These are phyloP conservation scores for Drosophila demipolita DNA, from an alignment of 2,888 invertebrate genomes.

Conservation along the genomic window DNA sequence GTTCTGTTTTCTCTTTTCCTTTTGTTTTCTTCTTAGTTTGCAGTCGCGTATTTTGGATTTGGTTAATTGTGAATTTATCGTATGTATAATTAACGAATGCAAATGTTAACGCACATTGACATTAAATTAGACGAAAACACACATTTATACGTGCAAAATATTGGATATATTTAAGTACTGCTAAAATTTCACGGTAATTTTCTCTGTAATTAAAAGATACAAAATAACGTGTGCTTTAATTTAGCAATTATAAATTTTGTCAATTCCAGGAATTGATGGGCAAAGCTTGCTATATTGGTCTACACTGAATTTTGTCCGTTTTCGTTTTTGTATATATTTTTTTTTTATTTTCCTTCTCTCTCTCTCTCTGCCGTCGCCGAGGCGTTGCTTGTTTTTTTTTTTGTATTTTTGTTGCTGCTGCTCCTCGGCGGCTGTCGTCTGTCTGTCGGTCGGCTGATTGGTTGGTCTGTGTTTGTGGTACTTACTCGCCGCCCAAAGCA, in stretches of 20 bases:
- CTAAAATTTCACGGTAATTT: constrained; percentile 78
- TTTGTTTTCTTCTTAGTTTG: constrained; percentile 11
- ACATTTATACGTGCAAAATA: constrained; percentile 62
- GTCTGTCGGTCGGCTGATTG: constrained; percentile 36
- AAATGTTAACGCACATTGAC: constrained; percentile 57
- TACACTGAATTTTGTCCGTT: constrained; percentile 17
- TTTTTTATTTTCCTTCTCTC: constrained; percentile 9
- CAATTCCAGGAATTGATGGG: constrained; percentile 48
- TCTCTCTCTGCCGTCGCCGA: constrained; percentile 25
- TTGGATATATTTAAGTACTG: constrained; percentile 64
- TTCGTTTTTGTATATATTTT: constrained; percentile 2
- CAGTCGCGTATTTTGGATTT: constrained; percentile 21
- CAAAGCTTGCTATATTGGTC: constrained; percentile 60
- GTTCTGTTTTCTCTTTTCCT: constrained; percentile 5
- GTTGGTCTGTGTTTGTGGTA: constrained; percentile 27
- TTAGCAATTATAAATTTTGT: constrained; percentile 68
- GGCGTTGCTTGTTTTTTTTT: constrained; percentile 73
- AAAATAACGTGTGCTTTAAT: constrained; percentile 65
- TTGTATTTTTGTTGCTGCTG: constrained; percentile 36
- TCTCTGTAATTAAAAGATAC: constrained; percentile 72
- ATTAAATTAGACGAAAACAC: constrained; percentile 59
- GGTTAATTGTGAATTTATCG: constrained; percentile 36
- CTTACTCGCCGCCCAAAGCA: constrained; percentile 64
- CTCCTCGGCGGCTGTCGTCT: constrained; percentile 42
- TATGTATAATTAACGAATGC: constrained; percentile 48